Base-by-base conservation (phyloP, 1,140 invertebrate genomes). In the Teleopsis dalmanni region DNA sequence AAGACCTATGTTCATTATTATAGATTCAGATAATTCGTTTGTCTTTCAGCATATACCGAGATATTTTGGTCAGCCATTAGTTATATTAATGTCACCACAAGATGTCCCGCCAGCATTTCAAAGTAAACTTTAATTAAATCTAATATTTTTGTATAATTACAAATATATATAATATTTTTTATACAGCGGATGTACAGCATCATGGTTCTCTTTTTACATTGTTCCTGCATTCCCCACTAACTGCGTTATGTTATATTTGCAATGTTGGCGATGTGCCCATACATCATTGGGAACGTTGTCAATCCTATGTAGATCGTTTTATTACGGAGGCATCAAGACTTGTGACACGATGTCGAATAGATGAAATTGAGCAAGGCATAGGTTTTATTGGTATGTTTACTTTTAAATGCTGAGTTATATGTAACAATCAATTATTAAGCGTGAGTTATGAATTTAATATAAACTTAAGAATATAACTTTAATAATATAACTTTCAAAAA, bases 11-110 rank as follows among this genome's bases (percentile, higher is more conserved):
- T 95, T 96, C 73, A 78, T 97, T 36, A 88, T 97, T 52, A 83
- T 97, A 50, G 94, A 97, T 72, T 95, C 91, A 58, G 88, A 96
- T 73, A 96, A 95, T 74, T 93, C 90, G 65, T 90, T 87, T 71
- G 87, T 91, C 49, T 97, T 96, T 75, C 85, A 91, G 75, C 84
- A 91, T 68, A 87, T 96, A 65, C 88, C 91, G 21, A 83, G 85
- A 35, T 86, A 91, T 64, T 98, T 97, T 75, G 92, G 91, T 13
- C 91, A 95, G 69, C 93, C 94, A n/a, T 73, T 96, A 48, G 84
- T 97, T 45, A 85, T 94, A 48, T 78, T 98, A 3, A 91, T 96
- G 85, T 96, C 93, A 47, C 91, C 94, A 8, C 83, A 92, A 72
- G 87, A 94, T 67, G 80, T 88, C 53, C 93, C 93, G 47, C 73